Conservation (phyloP, 2,113 vertebrate genomes). For the Anser brachyrhynchus region DNA sequence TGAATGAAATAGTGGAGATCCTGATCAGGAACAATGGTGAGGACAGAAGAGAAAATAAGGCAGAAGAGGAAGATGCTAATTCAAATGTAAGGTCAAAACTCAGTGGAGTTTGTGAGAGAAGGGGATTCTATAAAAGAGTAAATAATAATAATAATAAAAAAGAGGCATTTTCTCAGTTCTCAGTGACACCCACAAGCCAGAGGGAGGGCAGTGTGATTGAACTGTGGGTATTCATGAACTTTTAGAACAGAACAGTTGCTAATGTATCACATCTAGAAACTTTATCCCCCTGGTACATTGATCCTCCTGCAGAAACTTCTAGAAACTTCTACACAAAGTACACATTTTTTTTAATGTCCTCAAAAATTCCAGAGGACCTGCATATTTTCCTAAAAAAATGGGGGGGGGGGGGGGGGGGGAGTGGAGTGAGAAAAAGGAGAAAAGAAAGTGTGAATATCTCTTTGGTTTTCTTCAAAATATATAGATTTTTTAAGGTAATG, state of each 20-base stretch:
- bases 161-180: neutral
- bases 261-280: neutral
- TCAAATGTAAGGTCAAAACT: neutral
- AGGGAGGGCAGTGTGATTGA: neutral
- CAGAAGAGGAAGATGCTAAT: neutral
- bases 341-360: neutral
- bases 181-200: neutral
- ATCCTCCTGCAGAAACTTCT: neutral
- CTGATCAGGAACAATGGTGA: neutral
- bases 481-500: neutral
- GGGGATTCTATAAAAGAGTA: neutral
- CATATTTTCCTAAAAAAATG: neutral
- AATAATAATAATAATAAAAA: neutral
- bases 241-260: neutral
- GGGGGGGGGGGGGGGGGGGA: too few relatives aligned
- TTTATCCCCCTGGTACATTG: neutral
- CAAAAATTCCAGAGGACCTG: neutral
- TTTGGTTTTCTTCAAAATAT: neutral
- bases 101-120: neutral
- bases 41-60: neutral
- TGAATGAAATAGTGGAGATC: neutral
- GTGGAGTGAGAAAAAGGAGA: neutral
- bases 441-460: neutral
- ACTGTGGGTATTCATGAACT: neutral
- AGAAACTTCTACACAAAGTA: neutral